phyloP scores from a whole-genome alignment of 2,888 invertebrate species.

The Hecatera dysodea region DNA sequence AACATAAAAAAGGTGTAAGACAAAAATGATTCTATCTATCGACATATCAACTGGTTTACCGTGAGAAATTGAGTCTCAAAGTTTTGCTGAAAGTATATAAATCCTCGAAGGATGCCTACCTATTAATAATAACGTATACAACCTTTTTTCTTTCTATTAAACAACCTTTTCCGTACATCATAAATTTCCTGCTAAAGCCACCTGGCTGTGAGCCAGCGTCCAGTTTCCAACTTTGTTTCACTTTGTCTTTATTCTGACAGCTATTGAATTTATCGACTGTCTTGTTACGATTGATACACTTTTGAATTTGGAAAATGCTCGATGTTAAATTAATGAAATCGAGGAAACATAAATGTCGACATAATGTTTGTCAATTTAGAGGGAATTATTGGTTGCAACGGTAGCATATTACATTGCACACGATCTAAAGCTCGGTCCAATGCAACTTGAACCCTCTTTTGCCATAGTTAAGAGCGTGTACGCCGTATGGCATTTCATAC shows the following conservation, averaged over 20 bases:
- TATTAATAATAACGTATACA: constrained; percentile 26
- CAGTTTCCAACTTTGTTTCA: constrained; percentile 18
- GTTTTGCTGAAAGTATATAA: constrained; percentile 5
- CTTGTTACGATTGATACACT: not conserved
- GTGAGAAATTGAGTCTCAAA: not conserved
- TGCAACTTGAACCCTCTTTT: too few species aligned
- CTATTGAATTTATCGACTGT: constrained; percentile 23
- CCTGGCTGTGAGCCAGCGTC: constrained; percentile 44
- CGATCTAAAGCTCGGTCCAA: too few species aligned
- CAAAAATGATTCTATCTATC: not conserved
- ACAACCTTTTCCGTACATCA: constrained; percentile 40
- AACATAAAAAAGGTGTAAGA: too few species aligned
- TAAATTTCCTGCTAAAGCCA: constrained; percentile 41
- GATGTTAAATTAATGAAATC: not conserved
- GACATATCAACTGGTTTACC: not conserved
- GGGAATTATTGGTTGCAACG: too few species aligned
- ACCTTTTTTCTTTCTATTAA: constrained; percentile 19
- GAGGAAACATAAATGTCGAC: not conserved
- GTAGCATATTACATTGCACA: too few species aligned
- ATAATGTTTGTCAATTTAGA: not conserved
- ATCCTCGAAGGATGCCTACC: not conserved
- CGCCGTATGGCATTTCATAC: too few species aligned
- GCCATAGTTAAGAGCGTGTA: too few species aligned
- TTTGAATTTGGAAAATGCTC: not conserved
- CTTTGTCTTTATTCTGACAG: constrained; percentile 22